Evolutionary conservation across 2,113 vertebrate species (phyloP).

Genomic region (Reinhardtius hippoglossoides): DNA sequence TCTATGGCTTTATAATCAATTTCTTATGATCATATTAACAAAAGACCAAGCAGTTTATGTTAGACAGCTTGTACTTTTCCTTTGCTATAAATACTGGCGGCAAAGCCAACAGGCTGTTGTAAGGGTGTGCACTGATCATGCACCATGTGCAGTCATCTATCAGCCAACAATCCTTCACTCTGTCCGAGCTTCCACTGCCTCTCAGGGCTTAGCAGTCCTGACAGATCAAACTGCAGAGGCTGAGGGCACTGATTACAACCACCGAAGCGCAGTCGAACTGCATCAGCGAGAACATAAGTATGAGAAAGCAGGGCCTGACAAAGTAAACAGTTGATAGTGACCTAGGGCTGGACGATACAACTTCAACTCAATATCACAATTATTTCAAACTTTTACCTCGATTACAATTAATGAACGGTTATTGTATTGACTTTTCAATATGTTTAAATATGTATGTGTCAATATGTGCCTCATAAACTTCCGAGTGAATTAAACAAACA

Average conservation of each 20-base stretch:
- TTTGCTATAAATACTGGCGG: conserved; percentile 22
- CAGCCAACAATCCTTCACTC: conserved; percentile 48
- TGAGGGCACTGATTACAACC: conserved; percentile 65
- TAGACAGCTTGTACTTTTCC: conserved; percentile 23
- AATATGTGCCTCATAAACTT: too few species aligned
- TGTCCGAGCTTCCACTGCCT: conserved; percentile 29
- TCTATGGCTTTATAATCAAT: conserved; percentile 28
- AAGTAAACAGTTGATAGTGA: conserved; percentile 11
- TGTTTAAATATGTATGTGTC: too few species aligned
- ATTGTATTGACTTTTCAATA: too few species aligned
- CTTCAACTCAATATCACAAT: too few species aligned
- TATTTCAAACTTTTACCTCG: too few species aligned
- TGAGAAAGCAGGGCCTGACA: conserved; percentile 53
- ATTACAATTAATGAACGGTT: too few species aligned
- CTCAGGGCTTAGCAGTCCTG: conserved; percentile 49
- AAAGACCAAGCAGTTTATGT: conserved; percentile 12
- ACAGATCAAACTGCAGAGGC: conserved; percentile 53
- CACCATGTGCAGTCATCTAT: conserved; percentile 30
- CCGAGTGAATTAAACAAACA: too few species aligned
- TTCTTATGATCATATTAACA: conserved; percentile 21
- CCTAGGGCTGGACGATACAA: too few species aligned
- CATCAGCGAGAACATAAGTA: conserved; percentile 47
- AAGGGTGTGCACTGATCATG: conserved; percentile 25
- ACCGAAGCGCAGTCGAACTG: conserved; percentile 64
- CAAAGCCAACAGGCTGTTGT: conserved; percentile 26